phyloP scores from a whole-genome alignment of 2,888 invertebrate genomes.

The Chironomus tentans region DNA sequence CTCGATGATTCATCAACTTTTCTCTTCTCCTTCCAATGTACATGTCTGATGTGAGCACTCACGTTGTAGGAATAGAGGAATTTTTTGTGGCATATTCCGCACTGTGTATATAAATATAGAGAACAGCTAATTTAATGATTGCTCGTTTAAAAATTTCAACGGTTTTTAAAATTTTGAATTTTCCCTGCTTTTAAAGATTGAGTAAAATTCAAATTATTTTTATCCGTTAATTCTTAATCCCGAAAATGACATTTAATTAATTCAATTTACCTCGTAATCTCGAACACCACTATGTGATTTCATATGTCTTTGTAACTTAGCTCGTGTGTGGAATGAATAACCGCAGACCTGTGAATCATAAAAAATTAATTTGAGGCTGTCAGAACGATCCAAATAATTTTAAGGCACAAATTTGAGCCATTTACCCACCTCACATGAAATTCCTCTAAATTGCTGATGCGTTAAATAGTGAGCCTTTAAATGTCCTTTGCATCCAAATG shows the following conservation, averaged over 20 bases:
- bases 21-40: background rate
- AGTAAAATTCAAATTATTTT: too few species aligned
- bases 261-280: slow-evolving; percentile 10
- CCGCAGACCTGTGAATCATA: background rate
- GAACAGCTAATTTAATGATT: background rate
- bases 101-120: background rate
- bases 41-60: slow-evolving; percentile 10
- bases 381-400: too few species aligned
- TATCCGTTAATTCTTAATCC: background rate
- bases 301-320: background rate
- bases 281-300: background rate
- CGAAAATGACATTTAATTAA: too few species aligned
- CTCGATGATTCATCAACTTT: background rate
- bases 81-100: background rate
- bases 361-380: too few species aligned
- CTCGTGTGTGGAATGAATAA: background rate
- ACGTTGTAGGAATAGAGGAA: slow-evolving; percentile 17
- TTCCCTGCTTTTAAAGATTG: too few species aligned
- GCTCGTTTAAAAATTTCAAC: background rate
- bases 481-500: slow-evolving; percentile 10
- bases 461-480: background rate
- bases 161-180: too few species aligned
- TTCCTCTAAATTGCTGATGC: background rate
- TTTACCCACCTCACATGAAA: background rate
- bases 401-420: background rate